Evolutionary conservation across 2,113 vertebrate genomes (phyloP), one percentile per base, ranked within the genome.

Genomic region (Malurus elegans): DNA sequence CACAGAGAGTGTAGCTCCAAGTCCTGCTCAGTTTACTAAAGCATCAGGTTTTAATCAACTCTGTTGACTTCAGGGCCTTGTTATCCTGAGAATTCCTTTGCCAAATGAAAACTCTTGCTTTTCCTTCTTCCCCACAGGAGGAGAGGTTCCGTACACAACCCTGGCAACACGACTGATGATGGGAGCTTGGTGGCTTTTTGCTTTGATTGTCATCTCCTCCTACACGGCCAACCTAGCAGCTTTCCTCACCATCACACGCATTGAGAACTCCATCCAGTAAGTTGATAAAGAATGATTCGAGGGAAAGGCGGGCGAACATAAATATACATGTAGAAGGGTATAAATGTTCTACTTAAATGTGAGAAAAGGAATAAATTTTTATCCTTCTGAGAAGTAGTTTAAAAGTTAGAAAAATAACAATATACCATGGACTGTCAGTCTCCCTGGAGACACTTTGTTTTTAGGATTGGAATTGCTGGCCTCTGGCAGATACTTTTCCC

Each of bases 251-350:
- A 99, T 99, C 97, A 98, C 99, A 18, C 99, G 99, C 91, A 99
- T 99, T 56, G 99, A 99, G 97, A 99, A 98, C 97, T 99, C 99
- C 93, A 99, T 99, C 96, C 99, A 99, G 99, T 99, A 98, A 99
- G 99, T 99, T 66, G 40, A 86, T 40, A 90, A 78, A 76, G 85
- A 87, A 87, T 56, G 10, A 88, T 79, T 26, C 18, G 34, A 85
- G 58, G 62, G 62, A 73, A 66, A 54, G 21, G 45, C 70, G 66
- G 66, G 62, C 4, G 6, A 81, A 21, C 25, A 25, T 71, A 38
- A 32, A 66, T 40, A 38, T 48, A 45, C 6, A 14, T n/a, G 23
- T 18, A n/a, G 66, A 51, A 62, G 51, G 70, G 4, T 34, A 19
- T 80, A 57, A 76, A 40, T 83, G 36, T 34, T 73, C 72, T 71